A percentile compares a stretch with the other conserved stretches of the same genome.
Conservation (phyloP, 2,888 invertebrate species). For the Drosophila algonquin region DNA sequence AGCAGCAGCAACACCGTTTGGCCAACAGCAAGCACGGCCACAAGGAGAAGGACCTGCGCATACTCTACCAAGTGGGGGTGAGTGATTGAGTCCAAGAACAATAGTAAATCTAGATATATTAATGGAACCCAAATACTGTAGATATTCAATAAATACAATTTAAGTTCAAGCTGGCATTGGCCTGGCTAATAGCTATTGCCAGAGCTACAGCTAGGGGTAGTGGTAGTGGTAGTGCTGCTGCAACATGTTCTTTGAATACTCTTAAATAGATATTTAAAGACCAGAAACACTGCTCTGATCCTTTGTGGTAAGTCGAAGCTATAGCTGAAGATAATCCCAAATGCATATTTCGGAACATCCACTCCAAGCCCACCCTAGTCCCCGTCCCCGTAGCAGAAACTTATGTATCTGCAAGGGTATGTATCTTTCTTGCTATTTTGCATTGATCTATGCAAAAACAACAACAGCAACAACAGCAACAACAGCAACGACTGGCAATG, state of each 20-base stretch:
- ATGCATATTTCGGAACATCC: too few species aligned
- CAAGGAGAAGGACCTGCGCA: constrained; percentile 84
- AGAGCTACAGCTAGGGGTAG: neutral
- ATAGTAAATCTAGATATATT: too few species aligned
- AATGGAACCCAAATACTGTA: too few species aligned
- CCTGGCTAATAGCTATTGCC: constrained; percentile 33
- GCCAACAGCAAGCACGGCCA: constrained; percentile 44
- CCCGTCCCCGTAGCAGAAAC: neutral
- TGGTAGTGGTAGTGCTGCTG: constrained; percentile 7
- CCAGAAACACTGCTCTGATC: neutral
- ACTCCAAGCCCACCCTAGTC: neutral
- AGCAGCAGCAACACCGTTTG: constrained; percentile 44
- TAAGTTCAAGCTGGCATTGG: constrained; percentile 18
- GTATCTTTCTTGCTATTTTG: constrained; percentile 9
- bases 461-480: constrained; percentile 16
- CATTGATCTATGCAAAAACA: constrained; percentile 63
- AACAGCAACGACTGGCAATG: constrained; percentile 39
- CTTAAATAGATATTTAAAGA: neutral
- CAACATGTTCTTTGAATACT: constrained; percentile 17
- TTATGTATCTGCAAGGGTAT: neutral
- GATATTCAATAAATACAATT: neutral
- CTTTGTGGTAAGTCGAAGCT: neutral
- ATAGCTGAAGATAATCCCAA: neutral
- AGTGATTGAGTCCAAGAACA: constrained; percentile 51
- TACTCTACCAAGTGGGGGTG: constrained; percentile 87